These are phyloP conservation scores for Cotesia congregata DNA, from an alignment of 2,888 invertebrate genomes.

Conservation along the genomic window DNA sequence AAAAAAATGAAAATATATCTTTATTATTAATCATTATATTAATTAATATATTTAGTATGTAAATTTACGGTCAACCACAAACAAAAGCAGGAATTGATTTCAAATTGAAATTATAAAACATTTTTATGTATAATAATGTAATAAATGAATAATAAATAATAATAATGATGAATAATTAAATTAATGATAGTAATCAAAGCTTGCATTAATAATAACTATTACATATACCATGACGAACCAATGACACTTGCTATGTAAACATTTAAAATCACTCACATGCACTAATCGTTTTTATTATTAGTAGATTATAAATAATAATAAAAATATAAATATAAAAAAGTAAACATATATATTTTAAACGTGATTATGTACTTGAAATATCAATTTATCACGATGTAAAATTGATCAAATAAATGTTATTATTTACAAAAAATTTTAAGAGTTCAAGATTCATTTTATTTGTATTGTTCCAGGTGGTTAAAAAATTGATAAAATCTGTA, in stretches of 20 bases:
- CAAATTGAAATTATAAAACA: slow-evolving; percentile 41
- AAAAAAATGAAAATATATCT: slow-evolving; percentile 44
- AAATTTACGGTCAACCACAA: slow-evolving; percentile 34
- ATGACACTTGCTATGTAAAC: slow-evolving; percentile 61
- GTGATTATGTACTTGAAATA: slow-evolving; percentile 65
- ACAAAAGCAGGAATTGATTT: slow-evolving; percentile 23
- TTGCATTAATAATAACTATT: slow-evolving; percentile 35
- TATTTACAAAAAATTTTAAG: slow-evolving; percentile 57
- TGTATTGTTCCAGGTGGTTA: background rate
- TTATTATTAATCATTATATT: slow-evolving; percentile 44
- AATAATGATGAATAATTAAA: too few relatives aligned
- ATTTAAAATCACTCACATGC: slow-evolving; percentile 62
- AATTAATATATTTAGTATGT: slow-evolving; percentile 34
- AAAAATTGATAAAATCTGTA: background rate
- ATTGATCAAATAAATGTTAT: slow-evolving; percentile 66
- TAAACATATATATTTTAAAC: slow-evolving; percentile 38
- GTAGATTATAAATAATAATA: slow-evolving; percentile 55
- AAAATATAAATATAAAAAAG: background rate
- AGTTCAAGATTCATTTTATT: background rate
- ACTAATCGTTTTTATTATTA: slow-evolving; percentile 68
- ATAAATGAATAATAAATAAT: slow-evolving; percentile 15
- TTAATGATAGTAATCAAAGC: background rate
- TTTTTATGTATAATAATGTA: slow-evolving; percentile 30
- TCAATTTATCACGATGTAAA: slow-evolving; percentile 65
- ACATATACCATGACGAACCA: slow-evolving; percentile 55